Evolutionary conservation across 1,140 invertebrate genomes (phyloP), one percentile per base, ranked within the genome.

Genomic region (Papilio aristodemus): DNA sequence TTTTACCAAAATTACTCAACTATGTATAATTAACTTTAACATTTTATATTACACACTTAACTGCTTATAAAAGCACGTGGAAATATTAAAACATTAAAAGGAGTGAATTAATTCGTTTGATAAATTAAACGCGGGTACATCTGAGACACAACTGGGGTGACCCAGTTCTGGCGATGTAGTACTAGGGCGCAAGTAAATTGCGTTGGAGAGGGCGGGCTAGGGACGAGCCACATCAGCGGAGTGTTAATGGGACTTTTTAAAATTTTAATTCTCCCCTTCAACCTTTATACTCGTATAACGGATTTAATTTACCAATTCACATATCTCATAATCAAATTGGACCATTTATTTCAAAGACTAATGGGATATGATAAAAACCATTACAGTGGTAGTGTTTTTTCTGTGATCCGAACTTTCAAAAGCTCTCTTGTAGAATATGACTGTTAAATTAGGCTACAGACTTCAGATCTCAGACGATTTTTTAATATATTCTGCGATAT

Each of bases 81-180:
- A 67, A 69, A 72, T 39, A 74, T 75, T 74, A 68, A 67, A 72
- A 70, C 70, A 70, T 70, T 69, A 75, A 71, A 74, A 64, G 74
- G 77, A 79, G 74, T 78, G 77, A 84, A 81, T 80, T 81, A 81
- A 86, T 84, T 83, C 79, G 78, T 80, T 73, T 80, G 68, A 84
- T 81, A 79, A 78, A 79, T 83, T 82, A 81, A 82, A 77, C 67
- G 70, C 74, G 71, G 71, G 74, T 71, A 79, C 80, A 69, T 76
- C 71, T 82, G 74, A 73, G 75, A 72, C 73, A 72, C 81, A 82
- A 81, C 80, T 85, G 84, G 70, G 79, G 77, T 81, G 79, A 80
- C 82, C 81, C 74, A 84, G 77, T 78, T 83, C 60, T 74, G 73
- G 63, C 54, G 27, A 32, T 73, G 69, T 69, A 63, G 64, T 71